Base-by-base conservation (phyloP, 1,140 invertebrate genomes). In the Atta colombica region DNA sequence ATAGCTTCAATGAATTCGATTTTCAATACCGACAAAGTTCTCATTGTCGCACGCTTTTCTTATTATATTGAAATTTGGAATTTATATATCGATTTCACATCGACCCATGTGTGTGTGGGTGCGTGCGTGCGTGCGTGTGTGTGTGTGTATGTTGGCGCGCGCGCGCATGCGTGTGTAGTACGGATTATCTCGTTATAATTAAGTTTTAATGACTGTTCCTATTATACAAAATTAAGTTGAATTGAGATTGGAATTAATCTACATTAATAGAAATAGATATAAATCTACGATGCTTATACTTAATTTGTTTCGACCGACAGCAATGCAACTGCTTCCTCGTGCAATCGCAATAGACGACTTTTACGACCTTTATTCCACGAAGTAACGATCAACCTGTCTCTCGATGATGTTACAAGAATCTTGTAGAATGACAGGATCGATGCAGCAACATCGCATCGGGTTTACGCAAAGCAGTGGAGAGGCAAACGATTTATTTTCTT, bases 391-490 rank as follows among this genome's bases (percentile, higher is more conserved):
- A 28, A n/a, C 18, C 31, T 49, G 21, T 77, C 21, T 77, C 21
- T n/a, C 21, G 21, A 4, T 55, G 21, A 68, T 25, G 25, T 45
- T 39, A 72, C 12, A 31, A 55, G n/a, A 39, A 58, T 3, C 21
- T 81, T 3, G 3, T 81, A 31, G 53, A 21, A 71, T 71, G 21
- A 58, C 51, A 35, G 45, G 1, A 58, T 81, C 66, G 51, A 81
- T 60, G 66, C 51, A 61, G 6, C 25, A 45, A n/a, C 39, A 12
- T 35, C 3, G 39, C 18, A 39, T 2, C 14, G 53, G 21, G 7
- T 71, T 69, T 72, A 60, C 14, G 35, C 21, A n/a, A 82, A 82
- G 28, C 31, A 49, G 21, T 31, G 16, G 3, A 60, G 5, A 45
- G 35, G 0, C 51, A 45, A 45, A 31, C 10, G 25, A 71, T 7